Conservation (phyloP, 2,113 vertebrate genomes). For the Myiagra hebetior region DNA sequence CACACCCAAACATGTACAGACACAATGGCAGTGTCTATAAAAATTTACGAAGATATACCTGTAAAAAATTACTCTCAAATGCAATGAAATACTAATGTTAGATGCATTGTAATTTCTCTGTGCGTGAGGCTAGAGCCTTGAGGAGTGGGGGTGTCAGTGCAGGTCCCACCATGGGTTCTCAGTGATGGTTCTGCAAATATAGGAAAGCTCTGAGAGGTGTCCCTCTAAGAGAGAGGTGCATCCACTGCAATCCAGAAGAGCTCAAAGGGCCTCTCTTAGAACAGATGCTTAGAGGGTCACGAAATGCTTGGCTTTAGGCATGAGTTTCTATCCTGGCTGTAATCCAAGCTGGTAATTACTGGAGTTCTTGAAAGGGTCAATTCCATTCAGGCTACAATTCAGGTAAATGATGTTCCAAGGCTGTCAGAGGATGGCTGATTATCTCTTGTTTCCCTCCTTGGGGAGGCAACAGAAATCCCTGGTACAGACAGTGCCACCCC, state of each 20-base stretch:
- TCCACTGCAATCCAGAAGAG: not conserved
- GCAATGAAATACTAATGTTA: not conserved
- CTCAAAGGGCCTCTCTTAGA: not conserved
- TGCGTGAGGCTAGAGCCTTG: not conserved
- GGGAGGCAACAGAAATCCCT: not conserved
- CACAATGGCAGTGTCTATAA: not conserved
- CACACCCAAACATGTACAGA: not conserved
- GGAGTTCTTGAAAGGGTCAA: not conserved
- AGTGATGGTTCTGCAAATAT: not conserved
- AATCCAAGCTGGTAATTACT: not conserved
- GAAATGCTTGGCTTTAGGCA: not conserved
- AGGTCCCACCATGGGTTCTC: not conserved
- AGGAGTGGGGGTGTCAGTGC: not conserved
- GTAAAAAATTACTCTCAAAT: not conserved
- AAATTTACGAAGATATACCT: not conserved
- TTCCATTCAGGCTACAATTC: not conserved
- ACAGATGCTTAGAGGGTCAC: not conserved
- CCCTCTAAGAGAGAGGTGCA: not conserved
- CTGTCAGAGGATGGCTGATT: not conserved
- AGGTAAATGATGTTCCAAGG: not conserved
- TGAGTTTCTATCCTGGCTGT: not conserved
- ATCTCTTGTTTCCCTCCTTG: not conserved
- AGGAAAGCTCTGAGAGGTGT: not conserved
- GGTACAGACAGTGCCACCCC: not conserved
- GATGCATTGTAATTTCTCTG: not conserved